Conservation (phyloP, 2,888 invertebrate species). For the Hemaris fuciformis region DNA sequence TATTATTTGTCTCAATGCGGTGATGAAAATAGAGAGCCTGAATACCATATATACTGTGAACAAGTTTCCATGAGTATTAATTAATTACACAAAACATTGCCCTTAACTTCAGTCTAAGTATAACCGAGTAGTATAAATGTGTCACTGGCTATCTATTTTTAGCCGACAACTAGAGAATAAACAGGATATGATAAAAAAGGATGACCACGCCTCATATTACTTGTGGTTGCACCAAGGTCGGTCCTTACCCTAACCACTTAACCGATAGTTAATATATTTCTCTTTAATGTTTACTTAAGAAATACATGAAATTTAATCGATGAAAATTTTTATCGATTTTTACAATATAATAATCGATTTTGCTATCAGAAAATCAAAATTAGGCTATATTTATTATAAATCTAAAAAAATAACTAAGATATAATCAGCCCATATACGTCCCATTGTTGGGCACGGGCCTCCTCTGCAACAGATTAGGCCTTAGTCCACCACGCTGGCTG, state of each 20-base stretch:
- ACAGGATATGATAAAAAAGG: constrained; percentile 24
- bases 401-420: too few relatives aligned
- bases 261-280: constrained; percentile 37
- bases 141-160: constrained; percentile 15
- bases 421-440: too few relatives aligned
- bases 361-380: too few relatives aligned
- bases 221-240: constrained; percentile 37
- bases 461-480: too few relatives aligned
- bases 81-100: not conserved
- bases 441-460: too few relatives aligned
- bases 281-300: constrained; percentile 31
- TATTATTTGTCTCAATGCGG: too few relatives aligned
- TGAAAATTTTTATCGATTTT: not conserved
- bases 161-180: constrained; percentile 26
- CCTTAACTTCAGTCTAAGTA: not conserved
- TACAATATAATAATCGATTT: not conserved
- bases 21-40: too few relatives aligned
- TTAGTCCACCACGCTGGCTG: too few relatives aligned
- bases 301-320: not conserved
- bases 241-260: constrained; percentile 35
- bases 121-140: not conserved
- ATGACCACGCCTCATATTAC: constrained; percentile 18
- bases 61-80: not conserved
- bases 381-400: too few relatives aligned
- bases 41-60: too few relatives aligned